Base-by-base conservation (phyloP, 1,140 invertebrate species). In the Macrobrachium rosenbergii region DNA sequence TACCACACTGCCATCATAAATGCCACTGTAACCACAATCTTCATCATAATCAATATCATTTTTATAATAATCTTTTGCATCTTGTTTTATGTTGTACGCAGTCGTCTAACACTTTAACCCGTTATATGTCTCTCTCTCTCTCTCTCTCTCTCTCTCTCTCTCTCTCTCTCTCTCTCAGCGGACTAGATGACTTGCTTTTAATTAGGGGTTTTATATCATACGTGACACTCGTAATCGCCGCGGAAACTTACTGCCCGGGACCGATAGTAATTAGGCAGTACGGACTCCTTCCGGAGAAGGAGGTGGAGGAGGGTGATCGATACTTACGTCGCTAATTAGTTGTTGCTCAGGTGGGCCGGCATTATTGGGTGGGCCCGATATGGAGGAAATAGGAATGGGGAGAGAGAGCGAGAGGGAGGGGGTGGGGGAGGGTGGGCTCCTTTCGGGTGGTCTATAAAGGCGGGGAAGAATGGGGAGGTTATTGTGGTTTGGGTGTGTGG, bases 151-250 rank as follows among this genome's bases (percentile, higher is more conserved):
- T 52, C 52, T 52, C 52, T 52, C 52, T 52, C 52, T 52, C 52
- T 52, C 52, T 52, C 52, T 52, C 52, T 52, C 52, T 52, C 75
- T 45, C 43, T 77, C 75, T 52, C 43, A 62, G 59, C 67, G 60
- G 45, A 62, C 76, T 80, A 60, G 77, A 81, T 80, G 77, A 87
- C 77, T 81, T 58, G 45, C 69, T 76, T 80, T 87, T 87, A 87
- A 87, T 87, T 87, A 82, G 67, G 52, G 78, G 84, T 87, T 75
- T 87, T 87, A 87, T 87, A 82, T 87, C 84, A 87, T 52, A 87
- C 28, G 58, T 82, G 84, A 87, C 84, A 87, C 58, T 82, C 52
- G 23, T 87, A 87, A 87, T 87, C 64, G 78, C 52, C n/a, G 37
- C 52, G 79, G 78, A 63, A 82, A 87, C 84, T 81, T 87, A 81